Base-by-base conservation (phyloP, 2,888 invertebrate species). In the Lasioglossum leucozonium region DNA sequence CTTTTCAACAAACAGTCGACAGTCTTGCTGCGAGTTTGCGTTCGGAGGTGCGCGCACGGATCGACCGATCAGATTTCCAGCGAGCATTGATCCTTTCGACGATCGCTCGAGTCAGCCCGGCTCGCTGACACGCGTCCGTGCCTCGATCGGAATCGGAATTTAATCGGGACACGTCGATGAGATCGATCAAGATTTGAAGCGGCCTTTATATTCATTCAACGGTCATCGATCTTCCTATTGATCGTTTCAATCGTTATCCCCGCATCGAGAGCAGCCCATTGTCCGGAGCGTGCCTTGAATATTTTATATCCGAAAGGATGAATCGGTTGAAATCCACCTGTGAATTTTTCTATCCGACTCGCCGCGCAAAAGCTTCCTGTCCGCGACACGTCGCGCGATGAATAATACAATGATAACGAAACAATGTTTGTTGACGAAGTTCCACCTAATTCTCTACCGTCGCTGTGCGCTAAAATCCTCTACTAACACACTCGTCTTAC, bases 191-290 rank as follows among this genome's bases (percentile, higher is more conserved):
- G 73, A 78, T 77, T 47, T 22, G 73, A 65, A 62, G n/a, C n/a
- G 11, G 74, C 42, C 42, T 87, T 87, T 87, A 84, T 79, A 79
- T 81, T 75, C 82, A 65, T 82, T 80, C 80, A 79, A 42, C 47
- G 72, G 44, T 79, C 79, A 77, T 87, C 87, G 84, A 86, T 87
- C 82, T 80, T 67, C 62, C 82, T 82, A 82, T 79, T 79, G 78
- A 87, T 74, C 77, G 65, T 79, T 77, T 81, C 83, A 65, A 86
- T 87, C 84, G 76, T 76, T 73, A 76, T 47, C 78, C 67, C 30
- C 62, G 37, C 72, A 81, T 81, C 76, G 76, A 40, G 47, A 72
- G 55, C 71, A 26, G 58, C 37, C 74, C 55, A 82, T 86, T 82
- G 77, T 80, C 13, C 67, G 69, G 18, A 44, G 55, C 69, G 75